Conservation (phyloP, 1,140 invertebrate species). For the Homarus americanus region DNA sequence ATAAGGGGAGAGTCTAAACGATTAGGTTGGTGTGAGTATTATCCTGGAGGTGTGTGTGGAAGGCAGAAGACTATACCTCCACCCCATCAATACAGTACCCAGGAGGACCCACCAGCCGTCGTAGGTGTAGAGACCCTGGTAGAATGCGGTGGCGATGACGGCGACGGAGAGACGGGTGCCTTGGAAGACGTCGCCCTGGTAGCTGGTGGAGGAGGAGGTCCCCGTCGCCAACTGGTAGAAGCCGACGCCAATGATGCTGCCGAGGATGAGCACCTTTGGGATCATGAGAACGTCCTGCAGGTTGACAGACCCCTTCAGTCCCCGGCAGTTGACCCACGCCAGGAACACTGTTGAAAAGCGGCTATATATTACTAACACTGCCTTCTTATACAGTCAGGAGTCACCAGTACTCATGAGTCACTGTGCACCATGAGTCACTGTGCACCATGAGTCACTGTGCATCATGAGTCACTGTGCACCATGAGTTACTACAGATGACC, state of each 20-base stretch:
- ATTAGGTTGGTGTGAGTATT: too few species aligned
- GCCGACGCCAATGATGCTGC: slow-evolving; percentile 7
- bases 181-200: neutral
- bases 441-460: too few species aligned
- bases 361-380: neutral
- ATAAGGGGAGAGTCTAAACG: too few species aligned
- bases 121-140: slow-evolving; percentile 51
- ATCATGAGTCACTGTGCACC: too few species aligned
- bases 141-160: slow-evolving; percentile 33
- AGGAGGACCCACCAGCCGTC: slow-evolving; percentile 21
- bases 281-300: slow-evolving; percentile 19
- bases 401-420: too few species aligned
- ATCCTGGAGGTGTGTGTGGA: too few species aligned
- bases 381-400: neutral
- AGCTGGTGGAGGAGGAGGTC: neutral
- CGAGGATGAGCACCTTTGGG: neutral
- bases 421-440: too few species aligned
- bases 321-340: slow-evolving; percentile 17
- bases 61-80: too few species aligned
- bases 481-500: too few species aligned
- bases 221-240: slow-evolving; percentile 18
- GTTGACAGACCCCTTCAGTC: neutral
- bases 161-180: neutral
- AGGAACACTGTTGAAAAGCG: slow-evolving; percentile 11
- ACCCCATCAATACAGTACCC: too few species aligned